phyloP scores from a whole-genome alignment of 2,113 vertebrate genomes.

The Dolichotis patagonum region DNA sequence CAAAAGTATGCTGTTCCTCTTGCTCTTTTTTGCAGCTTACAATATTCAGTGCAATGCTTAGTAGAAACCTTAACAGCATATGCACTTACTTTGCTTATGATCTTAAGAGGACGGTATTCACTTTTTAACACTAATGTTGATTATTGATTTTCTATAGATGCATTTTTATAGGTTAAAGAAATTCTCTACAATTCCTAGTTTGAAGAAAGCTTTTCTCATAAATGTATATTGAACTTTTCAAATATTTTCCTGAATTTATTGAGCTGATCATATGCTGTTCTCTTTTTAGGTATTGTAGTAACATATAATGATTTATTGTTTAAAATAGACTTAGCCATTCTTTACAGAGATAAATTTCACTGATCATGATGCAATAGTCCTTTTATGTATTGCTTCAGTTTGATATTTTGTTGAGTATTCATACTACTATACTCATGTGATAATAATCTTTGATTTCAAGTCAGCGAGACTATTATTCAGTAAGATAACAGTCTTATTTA shows the following conservation, averaged over 20 bases:
- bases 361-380: neutral
- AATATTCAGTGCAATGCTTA: neutral
- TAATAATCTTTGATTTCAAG: neutral
- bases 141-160: neutral
- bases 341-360: neutral
- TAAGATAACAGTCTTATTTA: neutral
- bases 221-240: neutral
- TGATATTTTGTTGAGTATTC: neutral
- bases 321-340: neutral
- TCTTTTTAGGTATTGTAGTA: neutral
- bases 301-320: neutral
- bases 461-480: neutral
- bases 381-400: neutral
- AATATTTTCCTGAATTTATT: neutral
- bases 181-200: neutral
- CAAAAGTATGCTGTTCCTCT: neutral
- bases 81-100: neutral
- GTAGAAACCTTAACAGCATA: neutral
- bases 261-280: neutral
- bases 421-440: neutral
- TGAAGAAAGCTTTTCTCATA: neutral
- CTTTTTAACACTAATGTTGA: neutral
- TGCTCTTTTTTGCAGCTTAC: neutral
- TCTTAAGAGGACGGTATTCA: neutral
- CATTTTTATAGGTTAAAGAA: neutral